phyloP scores from a whole-genome alignment of 2,888 invertebrate genomes.

The Patella ulyssiponensis region DNA sequence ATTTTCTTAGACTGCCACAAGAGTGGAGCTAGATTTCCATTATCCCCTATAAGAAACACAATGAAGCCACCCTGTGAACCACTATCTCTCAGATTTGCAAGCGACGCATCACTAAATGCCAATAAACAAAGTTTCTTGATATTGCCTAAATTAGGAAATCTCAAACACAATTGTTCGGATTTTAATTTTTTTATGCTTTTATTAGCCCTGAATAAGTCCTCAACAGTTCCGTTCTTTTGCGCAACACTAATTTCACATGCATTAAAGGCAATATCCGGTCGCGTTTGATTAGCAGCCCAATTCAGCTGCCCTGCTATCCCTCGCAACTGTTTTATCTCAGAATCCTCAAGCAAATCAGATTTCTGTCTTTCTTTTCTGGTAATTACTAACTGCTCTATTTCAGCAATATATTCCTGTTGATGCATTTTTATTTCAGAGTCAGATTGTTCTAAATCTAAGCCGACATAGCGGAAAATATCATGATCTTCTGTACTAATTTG shows the following conservation, averaged over 20 bases:
- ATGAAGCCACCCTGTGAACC: background rate
- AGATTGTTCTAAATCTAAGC: no score
- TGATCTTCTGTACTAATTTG: no score
- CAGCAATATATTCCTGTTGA: no score
- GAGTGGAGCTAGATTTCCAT: background rate
- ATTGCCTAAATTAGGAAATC: conserved; percentile 4
- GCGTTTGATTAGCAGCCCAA: background rate
- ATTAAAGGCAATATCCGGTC: background rate
- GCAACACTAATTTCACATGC: conserved; percentile 5
- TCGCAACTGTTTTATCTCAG: no score
- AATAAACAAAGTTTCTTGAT: no score
- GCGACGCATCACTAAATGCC: background rate
- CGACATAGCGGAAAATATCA: no score
- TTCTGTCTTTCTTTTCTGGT: no score
- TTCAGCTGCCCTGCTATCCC: background rate
- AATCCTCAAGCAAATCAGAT: no score
- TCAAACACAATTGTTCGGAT: background rate
- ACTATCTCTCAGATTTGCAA: background rate
- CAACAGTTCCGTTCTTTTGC: background rate
- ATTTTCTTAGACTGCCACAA: background rate
- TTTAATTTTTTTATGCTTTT: background rate
- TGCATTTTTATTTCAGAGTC: no score
- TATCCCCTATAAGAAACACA: background rate
- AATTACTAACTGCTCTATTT: no score
- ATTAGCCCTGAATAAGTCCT: background rate